Conservation (phyloP, 1,140 invertebrate genomes). For the Ceratosolen fusciceps region DNA sequence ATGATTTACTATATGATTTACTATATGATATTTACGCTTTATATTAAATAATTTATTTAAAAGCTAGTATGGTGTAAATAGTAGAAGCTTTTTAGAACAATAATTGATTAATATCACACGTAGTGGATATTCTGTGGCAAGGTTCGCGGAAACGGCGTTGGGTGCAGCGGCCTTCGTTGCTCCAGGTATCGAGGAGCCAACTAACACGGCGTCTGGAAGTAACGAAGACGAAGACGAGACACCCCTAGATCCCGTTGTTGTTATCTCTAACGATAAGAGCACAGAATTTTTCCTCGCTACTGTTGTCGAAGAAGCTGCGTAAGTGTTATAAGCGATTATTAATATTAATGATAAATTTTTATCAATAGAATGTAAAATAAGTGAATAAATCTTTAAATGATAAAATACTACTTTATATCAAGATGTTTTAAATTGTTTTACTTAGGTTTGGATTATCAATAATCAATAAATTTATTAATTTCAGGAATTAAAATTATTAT, state of each 20-base stretch:
- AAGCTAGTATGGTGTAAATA: conserved; percentile 34
- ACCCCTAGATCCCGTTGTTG: conserved; percentile 70
- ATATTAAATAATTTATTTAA: not conserved
- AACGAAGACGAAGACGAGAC: conserved; percentile 86
- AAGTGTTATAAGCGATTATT: conserved; percentile 67
- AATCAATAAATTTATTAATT: no score
- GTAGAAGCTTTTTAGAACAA: conserved; percentile 67
- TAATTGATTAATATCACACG: conserved; percentile 72
- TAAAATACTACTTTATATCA: no score
- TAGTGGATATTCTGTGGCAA: conserved; percentile 73
- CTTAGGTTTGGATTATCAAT: no score
- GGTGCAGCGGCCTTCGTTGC: conserved; percentile 75
- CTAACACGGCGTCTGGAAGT: conserved; percentile 91
- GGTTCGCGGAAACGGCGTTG: conserved; percentile 85
- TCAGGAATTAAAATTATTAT: no score
- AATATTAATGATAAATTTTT: no score
- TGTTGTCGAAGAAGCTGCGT: conserved; percentile 83
- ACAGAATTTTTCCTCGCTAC: conserved; percentile 90
- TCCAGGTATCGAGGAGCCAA: conserved; percentile 79
- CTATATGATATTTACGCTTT: not conserved
- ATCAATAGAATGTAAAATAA: no score
- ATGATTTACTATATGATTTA: no score
- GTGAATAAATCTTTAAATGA: no score
- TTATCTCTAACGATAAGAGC: conserved; percentile 91
- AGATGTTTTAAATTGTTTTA: no score